Conservation (phyloP, 2,888 invertebrate genomes). For the Prostheceraeus crozeri region DNA sequence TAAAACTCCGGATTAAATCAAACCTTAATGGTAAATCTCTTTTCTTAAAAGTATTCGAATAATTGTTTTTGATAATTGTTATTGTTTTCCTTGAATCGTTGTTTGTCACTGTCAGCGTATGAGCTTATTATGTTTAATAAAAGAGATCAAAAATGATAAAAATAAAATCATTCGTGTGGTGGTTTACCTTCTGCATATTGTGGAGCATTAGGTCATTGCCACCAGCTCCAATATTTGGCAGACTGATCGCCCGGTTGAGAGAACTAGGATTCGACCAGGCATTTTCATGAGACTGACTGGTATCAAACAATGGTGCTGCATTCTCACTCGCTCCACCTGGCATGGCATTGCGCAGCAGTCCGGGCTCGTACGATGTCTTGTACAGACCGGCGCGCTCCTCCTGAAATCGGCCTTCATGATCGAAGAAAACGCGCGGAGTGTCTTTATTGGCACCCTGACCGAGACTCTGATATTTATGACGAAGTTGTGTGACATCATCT, state of each 20-base stretch:
- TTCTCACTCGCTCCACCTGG: constrained; percentile 44
- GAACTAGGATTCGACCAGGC: constrained; percentile 46
- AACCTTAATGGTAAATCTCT: too few species aligned
- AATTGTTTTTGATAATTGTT: too few species aligned
- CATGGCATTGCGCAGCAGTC: constrained; percentile 47
- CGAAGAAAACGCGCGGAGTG: constrained; percentile 48
- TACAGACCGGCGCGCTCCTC: constrained; percentile 52
- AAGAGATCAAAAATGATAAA: too few species aligned
- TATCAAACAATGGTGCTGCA: constrained; percentile 46
- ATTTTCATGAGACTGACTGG: constrained; percentile 46
- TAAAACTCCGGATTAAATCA: too few species aligned
- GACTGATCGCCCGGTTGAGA: constrained; percentile 45
- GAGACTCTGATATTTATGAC: constrained; percentile 45
- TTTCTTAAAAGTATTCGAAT: too few species aligned
- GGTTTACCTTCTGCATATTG: too few species aligned
- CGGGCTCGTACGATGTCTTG: constrained; percentile 51
- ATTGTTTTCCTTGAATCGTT: too few species aligned
- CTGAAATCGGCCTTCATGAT: constrained; percentile 51
- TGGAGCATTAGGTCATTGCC: too few species aligned
- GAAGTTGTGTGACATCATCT: constrained; percentile 47
- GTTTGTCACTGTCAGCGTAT: too few species aligned
- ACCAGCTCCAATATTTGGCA: constrained; percentile 31
- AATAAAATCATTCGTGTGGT: too few species aligned
- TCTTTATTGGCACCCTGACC: constrained; percentile 41
- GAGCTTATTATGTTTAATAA: too few species aligned